These are phyloP conservation scores for Carettochelys insculpta DNA, from an alignment of 2,113 vertebrate species.

Conservation along the genomic window DNA sequence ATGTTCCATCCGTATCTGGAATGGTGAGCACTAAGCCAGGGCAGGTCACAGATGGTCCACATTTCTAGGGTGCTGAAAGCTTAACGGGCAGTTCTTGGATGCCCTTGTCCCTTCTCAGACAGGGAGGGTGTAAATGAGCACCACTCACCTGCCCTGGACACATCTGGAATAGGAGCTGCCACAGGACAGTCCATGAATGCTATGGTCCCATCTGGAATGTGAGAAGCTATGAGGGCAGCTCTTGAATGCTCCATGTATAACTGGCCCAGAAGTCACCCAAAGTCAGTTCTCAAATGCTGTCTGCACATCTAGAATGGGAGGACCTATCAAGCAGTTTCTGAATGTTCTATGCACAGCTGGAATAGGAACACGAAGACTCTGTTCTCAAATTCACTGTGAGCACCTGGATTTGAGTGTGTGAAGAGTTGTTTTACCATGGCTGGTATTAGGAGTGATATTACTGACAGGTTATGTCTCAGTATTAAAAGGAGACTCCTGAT, in stretches of 20 bases:
- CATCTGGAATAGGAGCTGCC: neutral
- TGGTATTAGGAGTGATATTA: neutral
- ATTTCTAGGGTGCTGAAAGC: neutral
- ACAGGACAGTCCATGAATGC: neutral
- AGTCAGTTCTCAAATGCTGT: neutral
- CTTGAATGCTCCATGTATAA: neutral
- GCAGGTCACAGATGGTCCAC: neutral
- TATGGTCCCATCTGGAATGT: neutral
- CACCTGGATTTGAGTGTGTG: neutral
- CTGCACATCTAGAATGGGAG: neutral
- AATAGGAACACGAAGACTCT: neutral
- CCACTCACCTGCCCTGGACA: neutral
- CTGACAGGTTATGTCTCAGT: no score
- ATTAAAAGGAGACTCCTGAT: no score
- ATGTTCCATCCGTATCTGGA: neutral
- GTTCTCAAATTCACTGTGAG: neutral
- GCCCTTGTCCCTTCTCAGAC: neutral
- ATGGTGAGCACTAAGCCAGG: neutral
- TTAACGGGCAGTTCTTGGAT: neutral
- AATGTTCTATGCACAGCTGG: neutral
- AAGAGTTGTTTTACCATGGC: neutral
- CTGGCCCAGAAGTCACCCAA: neutral
- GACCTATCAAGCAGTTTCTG: neutral
- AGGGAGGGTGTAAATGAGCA: neutral
- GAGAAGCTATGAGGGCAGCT: neutral